These are phyloP conservation scores for Cottus gobio DNA, from an alignment of 2,113 vertebrate genomes.

Conservation along the genomic window DNA sequence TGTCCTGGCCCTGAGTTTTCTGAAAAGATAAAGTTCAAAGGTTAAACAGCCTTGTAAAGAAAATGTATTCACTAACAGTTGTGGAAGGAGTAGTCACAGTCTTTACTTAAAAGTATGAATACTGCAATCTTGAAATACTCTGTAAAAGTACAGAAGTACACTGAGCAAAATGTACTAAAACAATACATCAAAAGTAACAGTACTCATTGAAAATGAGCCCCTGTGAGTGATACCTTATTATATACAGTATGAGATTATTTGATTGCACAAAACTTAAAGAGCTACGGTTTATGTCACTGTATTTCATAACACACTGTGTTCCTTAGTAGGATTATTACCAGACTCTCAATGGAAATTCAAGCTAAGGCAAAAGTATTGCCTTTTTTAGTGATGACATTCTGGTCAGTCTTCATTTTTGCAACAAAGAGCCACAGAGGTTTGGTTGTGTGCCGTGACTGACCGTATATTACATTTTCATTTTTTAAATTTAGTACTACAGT, in stretches of 20 bases:
- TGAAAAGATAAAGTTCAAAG: conserved; percentile 10
- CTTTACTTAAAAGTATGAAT: background rate
- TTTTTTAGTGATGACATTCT: background rate
- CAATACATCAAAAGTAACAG: background rate
- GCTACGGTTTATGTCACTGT: background rate
- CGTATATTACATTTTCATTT: background rate
- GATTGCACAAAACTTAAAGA: background rate
- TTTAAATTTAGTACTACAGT: background rate
- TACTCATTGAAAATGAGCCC: background rate
- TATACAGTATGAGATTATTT: background rate
- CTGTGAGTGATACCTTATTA: background rate
- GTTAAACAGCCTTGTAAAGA: background rate
- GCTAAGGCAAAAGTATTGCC: no score
- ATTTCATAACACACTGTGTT: background rate
- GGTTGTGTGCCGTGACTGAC: background rate
- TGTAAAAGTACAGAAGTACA: background rate
- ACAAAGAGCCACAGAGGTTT: background rate
- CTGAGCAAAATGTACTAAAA: background rate
- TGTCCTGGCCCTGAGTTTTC: conserved; percentile 10
- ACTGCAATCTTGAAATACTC: background rate
- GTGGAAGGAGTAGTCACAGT: background rate
- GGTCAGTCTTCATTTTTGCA: background rate
- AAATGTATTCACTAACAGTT: background rate
- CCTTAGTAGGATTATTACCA: background rate
- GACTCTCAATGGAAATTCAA: background rate